Conservation (phyloP, 2,888 invertebrate species). For the Galerucella calmariensis region DNA sequence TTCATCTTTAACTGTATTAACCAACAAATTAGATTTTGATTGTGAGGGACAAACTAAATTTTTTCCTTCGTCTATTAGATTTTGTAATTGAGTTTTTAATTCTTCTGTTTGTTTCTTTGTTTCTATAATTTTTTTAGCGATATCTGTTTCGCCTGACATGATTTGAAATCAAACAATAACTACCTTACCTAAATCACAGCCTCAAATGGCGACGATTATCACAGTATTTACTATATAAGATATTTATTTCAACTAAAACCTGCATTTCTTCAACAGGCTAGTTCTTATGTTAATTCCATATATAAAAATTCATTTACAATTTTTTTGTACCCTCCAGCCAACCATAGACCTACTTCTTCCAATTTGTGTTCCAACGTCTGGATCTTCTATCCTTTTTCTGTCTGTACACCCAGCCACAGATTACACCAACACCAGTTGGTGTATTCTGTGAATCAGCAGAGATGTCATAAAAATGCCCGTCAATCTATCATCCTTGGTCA, state of each 20-base stretch:
- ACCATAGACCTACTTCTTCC: no score
- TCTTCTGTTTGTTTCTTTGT: slow-evolving; percentile 60
- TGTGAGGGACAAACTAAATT: slow-evolving; percentile 34
- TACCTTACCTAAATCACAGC: slow-evolving; percentile 25
- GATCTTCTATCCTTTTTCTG: no score
- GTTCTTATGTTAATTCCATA: not conserved
- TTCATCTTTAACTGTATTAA: slow-evolving; percentile 25
- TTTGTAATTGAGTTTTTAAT: slow-evolving; percentile 59
- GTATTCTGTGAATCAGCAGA: no score
- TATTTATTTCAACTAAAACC: not conserved
- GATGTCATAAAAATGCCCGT: no score
- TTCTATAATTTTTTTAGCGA: slow-evolving; percentile 54
- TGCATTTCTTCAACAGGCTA: slow-evolving; percentile 1
- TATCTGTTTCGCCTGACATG: slow-evolving; percentile 41
- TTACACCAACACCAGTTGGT: no score
- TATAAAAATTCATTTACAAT: not conserved
- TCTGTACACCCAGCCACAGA: no score
- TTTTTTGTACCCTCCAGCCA: no score
- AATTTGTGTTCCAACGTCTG: no score
- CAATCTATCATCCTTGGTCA: no score
- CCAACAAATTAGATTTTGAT: slow-evolving; percentile 37
- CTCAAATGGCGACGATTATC: slow-evolving; percentile 19
- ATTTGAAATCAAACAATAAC: slow-evolving; percentile 3
- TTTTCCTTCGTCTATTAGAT: slow-evolving; percentile 55
- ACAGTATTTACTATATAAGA: slow-evolving; percentile 10